phyloP scores from a whole-genome alignment of 2,797 vertebrate genomes.

The Sebastes melanostomus region DNA sequence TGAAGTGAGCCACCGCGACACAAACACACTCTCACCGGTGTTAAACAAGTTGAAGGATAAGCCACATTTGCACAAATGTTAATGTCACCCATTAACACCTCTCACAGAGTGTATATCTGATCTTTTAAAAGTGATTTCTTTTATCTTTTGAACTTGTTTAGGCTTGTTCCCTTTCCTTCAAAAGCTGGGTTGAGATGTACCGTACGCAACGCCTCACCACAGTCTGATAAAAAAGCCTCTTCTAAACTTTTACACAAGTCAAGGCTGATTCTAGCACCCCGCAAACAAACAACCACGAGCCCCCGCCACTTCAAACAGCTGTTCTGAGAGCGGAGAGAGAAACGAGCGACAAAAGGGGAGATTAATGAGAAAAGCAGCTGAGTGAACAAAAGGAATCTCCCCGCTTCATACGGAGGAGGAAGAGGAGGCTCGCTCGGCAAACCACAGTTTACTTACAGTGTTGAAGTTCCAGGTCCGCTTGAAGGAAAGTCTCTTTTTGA shows the following conservation, averaged over 20 bases:
- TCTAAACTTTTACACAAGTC: constrained; percentile 51
- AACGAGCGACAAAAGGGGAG: constrained; percentile 45
- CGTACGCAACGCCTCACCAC: neutral
- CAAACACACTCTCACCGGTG: neutral
- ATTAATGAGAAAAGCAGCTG: constrained; percentile 81
- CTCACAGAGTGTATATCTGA: neutral
- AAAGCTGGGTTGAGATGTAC: neutral
- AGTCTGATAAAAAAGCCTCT: neutral
- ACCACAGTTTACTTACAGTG: constrained; percentile 76
- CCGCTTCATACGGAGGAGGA: constrained; percentile 29
- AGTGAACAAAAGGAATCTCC: constrained; percentile 68
- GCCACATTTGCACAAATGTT: neutral
- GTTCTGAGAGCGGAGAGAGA: constrained; percentile 38
- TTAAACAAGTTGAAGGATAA: neutral
- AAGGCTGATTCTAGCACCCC: constrained; percentile 29
- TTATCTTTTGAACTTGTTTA: constrained; percentile 47
- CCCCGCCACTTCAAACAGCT: constrained; percentile 63
- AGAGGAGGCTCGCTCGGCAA: constrained; percentile 41
- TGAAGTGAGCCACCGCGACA: constrained; percentile 5
- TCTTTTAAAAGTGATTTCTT: constrained; percentile 16
- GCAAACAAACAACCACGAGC: constrained; percentile 48
- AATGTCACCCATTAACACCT: constrained; percentile 13
- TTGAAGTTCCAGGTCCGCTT: constrained; percentile 77
- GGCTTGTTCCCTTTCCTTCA: constrained; percentile 24
- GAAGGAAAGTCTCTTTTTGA: constrained; percentile 85